Conservation (phyloP, 2,888 invertebrate species). For the Drosophila affinis region DNA sequence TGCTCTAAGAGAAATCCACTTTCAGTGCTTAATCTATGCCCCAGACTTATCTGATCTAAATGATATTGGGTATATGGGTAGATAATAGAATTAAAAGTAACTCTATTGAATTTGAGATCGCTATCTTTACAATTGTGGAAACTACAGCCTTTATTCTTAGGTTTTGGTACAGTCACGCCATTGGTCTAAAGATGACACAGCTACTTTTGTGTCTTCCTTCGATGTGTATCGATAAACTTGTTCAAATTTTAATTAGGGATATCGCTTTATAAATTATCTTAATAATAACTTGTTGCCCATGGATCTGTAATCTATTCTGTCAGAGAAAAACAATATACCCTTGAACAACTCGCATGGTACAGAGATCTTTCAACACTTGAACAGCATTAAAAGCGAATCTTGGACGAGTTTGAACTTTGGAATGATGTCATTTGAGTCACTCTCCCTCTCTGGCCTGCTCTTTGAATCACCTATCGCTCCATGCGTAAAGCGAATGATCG, state of each 20-base stretch:
- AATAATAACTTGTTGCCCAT: background rate
- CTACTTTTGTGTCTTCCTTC: background rate
- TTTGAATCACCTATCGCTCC: slow-evolving; percentile 16
- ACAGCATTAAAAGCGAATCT: slow-evolving; percentile 3
- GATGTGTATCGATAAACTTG: background rate
- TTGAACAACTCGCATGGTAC: background rate
- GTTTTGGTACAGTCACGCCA: background rate
- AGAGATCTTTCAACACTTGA: background rate
- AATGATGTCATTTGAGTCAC: slow-evolving; percentile 51
- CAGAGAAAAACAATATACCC: background rate
- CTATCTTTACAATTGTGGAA: background rate
- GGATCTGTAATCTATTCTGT: background rate
- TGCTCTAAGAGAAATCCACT: background rate
- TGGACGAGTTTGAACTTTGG: slow-evolving; percentile 52
- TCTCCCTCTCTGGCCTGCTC: slow-evolving; percentile 2
- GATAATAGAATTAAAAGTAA: background rate
- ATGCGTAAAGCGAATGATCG: slow-evolving; percentile 6
- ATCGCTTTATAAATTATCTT: background rate
- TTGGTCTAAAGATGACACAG: background rate
- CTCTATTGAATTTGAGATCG: background rate
- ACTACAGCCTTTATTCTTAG: background rate
- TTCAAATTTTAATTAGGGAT: background rate
- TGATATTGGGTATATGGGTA: background rate
- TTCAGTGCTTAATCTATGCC: background rate
- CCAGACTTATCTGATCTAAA: background rate